Percentiles rank a stretch among this genome's conserved stretches.
Evolutionary conservation across 2,888 invertebrate genomes (phyloP).

Genomic region (Scaptomyza reducta): DNA sequence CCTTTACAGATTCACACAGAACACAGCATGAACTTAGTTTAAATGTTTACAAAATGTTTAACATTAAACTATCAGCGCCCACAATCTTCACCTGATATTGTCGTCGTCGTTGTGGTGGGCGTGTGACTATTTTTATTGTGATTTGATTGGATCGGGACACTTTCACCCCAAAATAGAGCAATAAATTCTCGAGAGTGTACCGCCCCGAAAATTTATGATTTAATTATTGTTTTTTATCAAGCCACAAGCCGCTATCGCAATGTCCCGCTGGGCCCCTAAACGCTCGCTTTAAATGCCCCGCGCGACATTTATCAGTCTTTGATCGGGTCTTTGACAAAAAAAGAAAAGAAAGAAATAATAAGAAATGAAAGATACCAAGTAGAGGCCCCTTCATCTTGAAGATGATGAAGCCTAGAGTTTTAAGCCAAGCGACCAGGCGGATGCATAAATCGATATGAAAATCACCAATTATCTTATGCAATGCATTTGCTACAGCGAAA

Average conservation of each 20-base stretch:
- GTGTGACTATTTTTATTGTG: conserved; percentile 73
- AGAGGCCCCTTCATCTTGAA: conserved; percentile 5
- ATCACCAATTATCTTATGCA: conserved; percentile 81
- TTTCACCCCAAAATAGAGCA: conserved; percentile 69
- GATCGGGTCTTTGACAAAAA: conserved; percentile 51
- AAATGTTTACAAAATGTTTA: conserved; percentile 59
- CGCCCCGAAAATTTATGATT: conserved; percentile 65
- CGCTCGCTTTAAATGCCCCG: conserved; percentile 42
- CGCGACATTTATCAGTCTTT: conserved; percentile 60
- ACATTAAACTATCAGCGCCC: conserved; percentile 26
- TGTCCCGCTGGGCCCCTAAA: conserved; percentile 59
- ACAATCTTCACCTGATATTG: conserved; percentile 20
- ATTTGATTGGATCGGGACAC: conserved; percentile 55
- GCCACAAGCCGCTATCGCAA: conserved; percentile 12
- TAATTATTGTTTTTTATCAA: conserved; percentile 68
- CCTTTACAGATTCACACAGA: conserved; percentile 10
- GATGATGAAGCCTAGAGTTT: conserved; percentile 30
- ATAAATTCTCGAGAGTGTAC: conserved; percentile 53
- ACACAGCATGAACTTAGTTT: conserved; percentile 49
- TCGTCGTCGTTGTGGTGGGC: conserved; percentile 40
- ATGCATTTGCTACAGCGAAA: conserved; percentile 44
- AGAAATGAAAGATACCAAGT: conserved; percentile 18
- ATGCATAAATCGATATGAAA: conserved; percentile 83
- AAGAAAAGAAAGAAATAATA: neutral
- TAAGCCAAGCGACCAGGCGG: conserved; percentile 61